Conservation (phyloP, 2,113 vertebrate species). For the Meriones unguiculatus region DNA sequence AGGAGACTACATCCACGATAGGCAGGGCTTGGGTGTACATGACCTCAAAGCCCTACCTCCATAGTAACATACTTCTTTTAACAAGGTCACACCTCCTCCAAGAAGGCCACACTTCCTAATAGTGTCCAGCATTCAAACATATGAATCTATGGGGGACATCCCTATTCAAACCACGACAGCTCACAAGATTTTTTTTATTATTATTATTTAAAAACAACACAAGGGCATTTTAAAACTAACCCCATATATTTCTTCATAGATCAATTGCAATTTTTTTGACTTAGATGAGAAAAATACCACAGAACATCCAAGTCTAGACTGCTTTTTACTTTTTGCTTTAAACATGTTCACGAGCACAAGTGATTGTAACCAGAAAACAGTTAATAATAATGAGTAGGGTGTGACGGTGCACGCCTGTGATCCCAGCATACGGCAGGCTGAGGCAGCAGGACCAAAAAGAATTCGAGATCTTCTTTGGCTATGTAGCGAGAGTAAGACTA, state of each 20-base stretch:
- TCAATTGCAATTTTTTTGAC: slow-evolving; percentile 15
- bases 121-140: too few relatives aligned
- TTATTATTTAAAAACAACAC: too few relatives aligned
- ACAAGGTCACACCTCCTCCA: too few relatives aligned
- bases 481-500: background rate
- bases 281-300: background rate
- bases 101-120: too few relatives aligned
- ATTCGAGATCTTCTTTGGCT: background rate
- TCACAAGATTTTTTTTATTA: too few relatives aligned
- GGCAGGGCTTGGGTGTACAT: too few relatives aligned
- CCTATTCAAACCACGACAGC: too few relatives aligned
- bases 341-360: background rate
- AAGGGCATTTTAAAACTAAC: background rate
- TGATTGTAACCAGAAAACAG: background rate
- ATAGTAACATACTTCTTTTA: too few relatives aligned
- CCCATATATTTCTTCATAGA: background rate
- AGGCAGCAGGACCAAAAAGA: background rate
- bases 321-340: slow-evolving; percentile 21
- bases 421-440: background rate
- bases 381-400: background rate
- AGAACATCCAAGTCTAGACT: background rate
- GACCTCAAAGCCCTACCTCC: too few relatives aligned
- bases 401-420: background rate
- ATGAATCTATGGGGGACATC: too few relatives aligned
- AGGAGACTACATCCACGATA: too few relatives aligned